These are phyloP conservation scores for Rosalia funebris DNA, from an alignment of 2,888 invertebrate genomes.

Conservation along the genomic window DNA sequence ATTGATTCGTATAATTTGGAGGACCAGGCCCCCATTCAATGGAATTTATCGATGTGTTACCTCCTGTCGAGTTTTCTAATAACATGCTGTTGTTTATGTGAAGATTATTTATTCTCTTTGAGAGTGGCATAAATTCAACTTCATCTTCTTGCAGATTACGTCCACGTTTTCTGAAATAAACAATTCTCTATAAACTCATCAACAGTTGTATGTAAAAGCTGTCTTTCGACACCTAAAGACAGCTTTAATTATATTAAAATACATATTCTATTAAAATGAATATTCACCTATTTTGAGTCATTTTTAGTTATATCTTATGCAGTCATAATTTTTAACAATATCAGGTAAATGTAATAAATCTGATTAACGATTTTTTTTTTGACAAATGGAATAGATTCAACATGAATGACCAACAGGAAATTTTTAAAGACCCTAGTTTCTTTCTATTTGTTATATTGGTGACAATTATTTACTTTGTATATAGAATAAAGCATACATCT, in stretches of 20 bases:
- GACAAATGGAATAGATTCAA: constrained; percentile 23
- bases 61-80: constrained; percentile 55
- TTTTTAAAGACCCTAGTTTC: constrained; percentile 10
- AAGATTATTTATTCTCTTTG: constrained; percentile 90
- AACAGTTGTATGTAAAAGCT: background rate
- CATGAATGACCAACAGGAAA: constrained; percentile 14
- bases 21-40: constrained; percentile 59
- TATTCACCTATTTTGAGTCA: constrained; percentile 19
- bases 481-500: no score
- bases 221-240: background rate
- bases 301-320: background rate
- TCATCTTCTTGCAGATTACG: constrained; percentile 76
- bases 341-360: background rate
- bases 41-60: constrained; percentile 42
- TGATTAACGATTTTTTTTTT: constrained; percentile 19
- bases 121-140: constrained; percentile 85
- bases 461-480: no score
- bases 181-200: no score
- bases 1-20: constrained; percentile 44
- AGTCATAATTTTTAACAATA: background rate
- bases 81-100: constrained; percentile 75
- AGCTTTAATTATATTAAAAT: background rate
- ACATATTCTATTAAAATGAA: background rate
- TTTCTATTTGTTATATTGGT: background rate
- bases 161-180: constrained; percentile 76